Conservation (phyloP, 1,140 invertebrate species). For the Ostrea edulis region DNA sequence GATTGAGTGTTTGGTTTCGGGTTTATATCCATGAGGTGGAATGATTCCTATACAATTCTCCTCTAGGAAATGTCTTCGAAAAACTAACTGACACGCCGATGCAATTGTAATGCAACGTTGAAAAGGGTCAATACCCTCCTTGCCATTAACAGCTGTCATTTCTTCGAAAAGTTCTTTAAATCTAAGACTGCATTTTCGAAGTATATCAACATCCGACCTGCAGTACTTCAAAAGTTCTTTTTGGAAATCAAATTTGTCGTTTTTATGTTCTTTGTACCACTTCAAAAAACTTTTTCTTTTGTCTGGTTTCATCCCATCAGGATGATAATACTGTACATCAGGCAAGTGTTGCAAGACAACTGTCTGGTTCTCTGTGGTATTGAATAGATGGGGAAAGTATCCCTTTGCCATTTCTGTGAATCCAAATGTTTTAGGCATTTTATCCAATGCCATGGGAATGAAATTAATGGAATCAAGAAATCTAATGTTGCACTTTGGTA, state of each 20-base stretch:
- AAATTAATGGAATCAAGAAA: constrained; percentile 16
- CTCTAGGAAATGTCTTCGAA: no score
- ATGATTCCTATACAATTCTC: no score
- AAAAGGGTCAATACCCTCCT: constrained; percentile 53
- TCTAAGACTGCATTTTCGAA: constrained; percentile 37
- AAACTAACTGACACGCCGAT: constrained; percentile 40
- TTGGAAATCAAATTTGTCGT: constrained; percentile 36
- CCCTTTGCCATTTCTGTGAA: no score
- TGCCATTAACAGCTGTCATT: constrained; percentile 33
- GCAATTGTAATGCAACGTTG: constrained; percentile 41
- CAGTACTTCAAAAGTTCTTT: constrained; percentile 44
- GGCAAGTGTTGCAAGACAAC: neutral
- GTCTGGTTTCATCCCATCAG: neutral
- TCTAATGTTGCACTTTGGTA: constrained; percentile 39
- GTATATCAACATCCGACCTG: constrained; percentile 4
- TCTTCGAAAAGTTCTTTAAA: constrained; percentile 50
- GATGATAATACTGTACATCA: constrained; percentile 25
- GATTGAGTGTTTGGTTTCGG: constrained; percentile 43
- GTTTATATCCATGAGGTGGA: no score
- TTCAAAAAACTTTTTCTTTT: constrained; percentile 37
- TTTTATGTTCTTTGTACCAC: constrained; percentile 29
- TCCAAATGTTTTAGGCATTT: no score
- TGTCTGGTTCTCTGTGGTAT: neutral
- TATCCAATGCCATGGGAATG: constrained; percentile 53
- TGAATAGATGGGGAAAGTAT: constrained; percentile 9